Base-by-base conservation (phyloP, 2,888 invertebrate species). In the Platycheirus rosarum region DNA sequence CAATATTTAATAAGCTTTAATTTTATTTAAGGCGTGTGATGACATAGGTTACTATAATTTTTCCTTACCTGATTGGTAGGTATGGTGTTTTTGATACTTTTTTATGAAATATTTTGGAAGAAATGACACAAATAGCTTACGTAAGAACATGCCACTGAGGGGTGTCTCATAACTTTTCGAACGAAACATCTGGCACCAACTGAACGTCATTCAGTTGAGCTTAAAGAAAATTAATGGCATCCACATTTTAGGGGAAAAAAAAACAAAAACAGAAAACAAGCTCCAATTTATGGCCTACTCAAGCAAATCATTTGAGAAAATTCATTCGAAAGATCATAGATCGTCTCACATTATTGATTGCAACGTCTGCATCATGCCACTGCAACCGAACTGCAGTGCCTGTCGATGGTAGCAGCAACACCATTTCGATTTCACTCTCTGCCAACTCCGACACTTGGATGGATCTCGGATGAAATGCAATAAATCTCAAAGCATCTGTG, bases 311-410 rank as follows among this genome's bases (percentile, higher is more conserved):
- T 57, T 79, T 76, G 44, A 48, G 71, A 82, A n/a, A n/a, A 71
- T 57, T 57, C 68, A 51, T 23, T 82, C 55, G 70, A 77, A 82
- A 77, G 82, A 82, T 73, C 82, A 57, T 57, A 71, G 77, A 82
- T 73, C 77, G 69, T 71, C 70, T 77, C 77, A 68, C 71, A 26
- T 79, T 82, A 82, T 71, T 77, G 77, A 82, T 66, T 73, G 71
- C 66, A 57, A 66, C 55, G 71, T 76, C 60, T 62, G 77, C 68
- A 63, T 63, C 40, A 40, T 40, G 40, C 40, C 57, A 57, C 37
- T 55, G 40, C 40, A 2, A 75, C 60, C 35, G 68, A 42, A 40
- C 55, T 2, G 8, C n/a, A n/a, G 6, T 23, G 23, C 23, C 23
- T 4, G 23, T n/a, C n/a, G n/a, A n/a, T 23, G 6, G 44, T 42